Conservation (phyloP, 2,888 invertebrate genomes). For the Anaspis maculata region DNA sequence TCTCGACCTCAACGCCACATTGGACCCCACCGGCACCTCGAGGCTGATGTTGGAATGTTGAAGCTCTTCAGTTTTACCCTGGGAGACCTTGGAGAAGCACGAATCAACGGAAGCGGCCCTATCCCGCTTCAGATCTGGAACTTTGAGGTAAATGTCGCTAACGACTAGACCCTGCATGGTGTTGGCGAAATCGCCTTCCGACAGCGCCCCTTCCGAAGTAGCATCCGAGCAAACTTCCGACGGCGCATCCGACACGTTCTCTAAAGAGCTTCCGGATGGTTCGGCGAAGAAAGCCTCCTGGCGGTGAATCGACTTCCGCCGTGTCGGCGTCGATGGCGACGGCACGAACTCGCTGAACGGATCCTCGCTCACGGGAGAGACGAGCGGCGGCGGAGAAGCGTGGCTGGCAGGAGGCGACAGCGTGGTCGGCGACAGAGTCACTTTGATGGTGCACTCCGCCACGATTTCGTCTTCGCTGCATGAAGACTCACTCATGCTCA, state of each 20-base stretch:
- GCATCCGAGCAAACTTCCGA: constrained; percentile 40
- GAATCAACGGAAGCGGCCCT: constrained; percentile 84
- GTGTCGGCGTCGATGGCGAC: constrained; percentile 33
- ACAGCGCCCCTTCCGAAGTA: constrained; percentile 34
- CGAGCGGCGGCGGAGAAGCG: constrained; percentile 36
- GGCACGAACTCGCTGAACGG: constrained; percentile 40
- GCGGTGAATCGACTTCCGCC: constrained; percentile 68
- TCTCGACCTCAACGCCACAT: constrained; percentile 62
- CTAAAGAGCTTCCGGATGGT: constrained; percentile 61
- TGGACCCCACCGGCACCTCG: constrained; percentile 60
- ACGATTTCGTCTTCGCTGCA: constrained; percentile 37
- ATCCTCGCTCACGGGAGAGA: constrained; percentile 51
- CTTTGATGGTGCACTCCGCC: constrained; percentile 52
- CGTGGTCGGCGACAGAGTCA: constrained; percentile 54
- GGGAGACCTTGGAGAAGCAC: constrained; percentile 71
- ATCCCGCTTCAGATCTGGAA: constrained; percentile 76
- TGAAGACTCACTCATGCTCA: constrained; percentile 47
- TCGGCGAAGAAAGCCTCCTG: constrained; percentile 78
- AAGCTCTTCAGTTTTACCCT: constrained; percentile 62
- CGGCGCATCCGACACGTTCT: constrained; percentile 52
- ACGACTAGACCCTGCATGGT: constrained; percentile 36
- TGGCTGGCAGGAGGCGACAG: constrained; percentile 43
- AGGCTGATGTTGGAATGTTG: constrained; percentile 54
- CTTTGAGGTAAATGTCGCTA: constrained; percentile 47
- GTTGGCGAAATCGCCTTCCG: constrained; percentile 28